Conservation (phyloP, 2,113 vertebrate species). For the Actenoides lindsayi region DNA sequence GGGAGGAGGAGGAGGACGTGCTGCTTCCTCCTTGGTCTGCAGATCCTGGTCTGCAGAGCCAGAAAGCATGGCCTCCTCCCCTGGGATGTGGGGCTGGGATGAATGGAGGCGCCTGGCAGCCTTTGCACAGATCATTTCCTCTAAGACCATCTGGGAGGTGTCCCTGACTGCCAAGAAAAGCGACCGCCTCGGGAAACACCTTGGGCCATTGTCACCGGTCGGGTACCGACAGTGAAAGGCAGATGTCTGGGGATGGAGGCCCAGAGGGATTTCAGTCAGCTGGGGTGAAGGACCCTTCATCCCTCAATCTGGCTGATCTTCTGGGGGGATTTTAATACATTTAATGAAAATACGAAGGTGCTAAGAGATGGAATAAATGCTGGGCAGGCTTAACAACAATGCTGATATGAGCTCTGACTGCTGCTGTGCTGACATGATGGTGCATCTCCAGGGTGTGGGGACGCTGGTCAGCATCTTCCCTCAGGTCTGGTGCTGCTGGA, state of each 20-base stretch:
- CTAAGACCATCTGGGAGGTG: not conserved
- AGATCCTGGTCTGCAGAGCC: not conserved
- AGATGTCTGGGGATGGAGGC: not conserved
- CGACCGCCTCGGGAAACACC: not conserved
- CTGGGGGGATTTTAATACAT: not conserved
- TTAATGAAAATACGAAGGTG: not conserved
- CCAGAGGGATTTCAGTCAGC: not conserved
- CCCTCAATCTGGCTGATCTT: not conserved
- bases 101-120: not conserved
- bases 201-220: not conserved
- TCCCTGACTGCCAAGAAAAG: not conserved
- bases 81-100: not conserved
- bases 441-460: not conserved
- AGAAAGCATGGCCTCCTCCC: fast-evolving
- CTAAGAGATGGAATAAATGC: not conserved
- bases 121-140: not conserved
- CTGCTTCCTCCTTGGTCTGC: not conserved
- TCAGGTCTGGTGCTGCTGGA: not conserved
- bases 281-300: not conserved
- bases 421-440: fast-evolving
- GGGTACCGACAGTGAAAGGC: not conserved
- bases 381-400: not conserved
- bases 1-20: not conserved
- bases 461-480: not conserved
- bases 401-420: not conserved